Evolutionary conservation across 2,888 invertebrate genomes (phyloP).

Genomic region (Brachycybe producta): DNA sequence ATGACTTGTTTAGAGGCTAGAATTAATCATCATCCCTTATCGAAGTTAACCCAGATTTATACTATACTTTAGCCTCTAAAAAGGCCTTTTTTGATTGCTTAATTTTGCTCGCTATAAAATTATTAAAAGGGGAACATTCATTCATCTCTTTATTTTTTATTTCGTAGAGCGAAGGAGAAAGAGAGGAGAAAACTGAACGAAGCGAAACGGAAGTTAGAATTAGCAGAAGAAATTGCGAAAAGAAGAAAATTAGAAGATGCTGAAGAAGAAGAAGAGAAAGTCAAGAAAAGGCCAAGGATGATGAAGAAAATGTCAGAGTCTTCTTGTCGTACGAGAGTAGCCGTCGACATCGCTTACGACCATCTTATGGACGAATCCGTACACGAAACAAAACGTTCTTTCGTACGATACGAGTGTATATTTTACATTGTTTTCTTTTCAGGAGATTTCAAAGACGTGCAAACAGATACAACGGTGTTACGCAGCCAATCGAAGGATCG

Average conservation of each 20-base stretch:
- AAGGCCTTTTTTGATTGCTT: no score
- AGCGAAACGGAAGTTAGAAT: conserved; percentile 3
- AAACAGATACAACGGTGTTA: conserved; percentile 86
- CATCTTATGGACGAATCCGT: conserved; percentile 71
- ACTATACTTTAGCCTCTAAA: no score
- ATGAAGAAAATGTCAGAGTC: conserved; percentile 59
- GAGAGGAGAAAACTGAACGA: conserved; percentile 28
- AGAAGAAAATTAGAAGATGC: conserved; percentile 5
- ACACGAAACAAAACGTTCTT: conserved; percentile 14
- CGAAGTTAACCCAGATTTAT: no score
- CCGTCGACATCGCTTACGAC: conserved; percentile 83
- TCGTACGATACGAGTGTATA: conserved; percentile 3
- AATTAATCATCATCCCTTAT: no score
- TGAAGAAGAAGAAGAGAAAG: conserved; percentile 39
- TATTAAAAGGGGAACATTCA: no score
- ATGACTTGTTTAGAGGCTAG: no score
- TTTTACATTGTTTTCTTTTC: conserved; percentile 23
- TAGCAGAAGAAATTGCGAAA: background rate
- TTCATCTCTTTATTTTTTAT: no score
- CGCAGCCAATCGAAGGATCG: conserved; percentile 70
- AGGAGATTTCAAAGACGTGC: conserved; percentile 72
- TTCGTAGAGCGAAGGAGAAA: conserved; percentile 48
- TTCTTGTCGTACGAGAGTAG: conserved; percentile 54
- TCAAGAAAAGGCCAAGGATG: conserved; percentile 59
- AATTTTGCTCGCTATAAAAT: no score